Conservation (phyloP, 2,888 invertebrate species). For the Ceramica pisi region DNA sequence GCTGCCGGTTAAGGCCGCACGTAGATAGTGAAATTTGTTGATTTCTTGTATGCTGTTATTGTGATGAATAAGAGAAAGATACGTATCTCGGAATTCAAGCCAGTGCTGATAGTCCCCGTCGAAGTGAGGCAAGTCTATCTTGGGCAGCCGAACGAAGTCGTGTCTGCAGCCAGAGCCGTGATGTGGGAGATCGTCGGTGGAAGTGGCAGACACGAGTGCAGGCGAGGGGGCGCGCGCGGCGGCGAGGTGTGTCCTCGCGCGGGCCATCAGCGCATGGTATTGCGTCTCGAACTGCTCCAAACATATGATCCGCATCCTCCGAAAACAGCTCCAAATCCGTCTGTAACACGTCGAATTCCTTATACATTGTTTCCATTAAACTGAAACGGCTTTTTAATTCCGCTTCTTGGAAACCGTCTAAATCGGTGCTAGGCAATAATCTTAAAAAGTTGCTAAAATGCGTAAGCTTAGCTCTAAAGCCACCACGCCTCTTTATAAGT, state of each 20-base stretch:
- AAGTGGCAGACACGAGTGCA: background rate
- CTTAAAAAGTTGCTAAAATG: constrained; percentile 8
- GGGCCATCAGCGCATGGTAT: too few relatives aligned
- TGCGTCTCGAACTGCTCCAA: too few relatives aligned
- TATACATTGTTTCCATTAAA: background rate
- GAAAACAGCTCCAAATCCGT: background rate
- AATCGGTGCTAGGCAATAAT: background rate
- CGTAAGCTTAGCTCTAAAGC: constrained; percentile 10
- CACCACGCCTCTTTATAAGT: constrained; percentile 1
- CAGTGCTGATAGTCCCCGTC: too few relatives aligned
- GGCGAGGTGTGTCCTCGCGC: too few relatives aligned
- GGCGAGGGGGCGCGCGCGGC: background rate
- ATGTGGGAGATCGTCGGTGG: background rate
- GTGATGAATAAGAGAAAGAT: too few relatives aligned
- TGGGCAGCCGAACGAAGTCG: too few relatives aligned
- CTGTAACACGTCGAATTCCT: too few relatives aligned
- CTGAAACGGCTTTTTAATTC: background rate
- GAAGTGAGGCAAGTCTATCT: too few relatives aligned
- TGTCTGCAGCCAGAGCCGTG: background rate
- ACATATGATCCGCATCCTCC: constrained; percentile 2
- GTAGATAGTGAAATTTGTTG: too few relatives aligned
- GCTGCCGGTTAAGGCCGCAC: too few relatives aligned
- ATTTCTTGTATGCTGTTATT: too few relatives aligned
- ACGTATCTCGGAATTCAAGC: too few relatives aligned
- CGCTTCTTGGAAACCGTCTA: background rate